Percentiles rank a stretch among this genome's conserved stretches.
Conservation (phyloP, 1,140 invertebrate species). For the Pseudomyrmex dendroicus region DNA sequence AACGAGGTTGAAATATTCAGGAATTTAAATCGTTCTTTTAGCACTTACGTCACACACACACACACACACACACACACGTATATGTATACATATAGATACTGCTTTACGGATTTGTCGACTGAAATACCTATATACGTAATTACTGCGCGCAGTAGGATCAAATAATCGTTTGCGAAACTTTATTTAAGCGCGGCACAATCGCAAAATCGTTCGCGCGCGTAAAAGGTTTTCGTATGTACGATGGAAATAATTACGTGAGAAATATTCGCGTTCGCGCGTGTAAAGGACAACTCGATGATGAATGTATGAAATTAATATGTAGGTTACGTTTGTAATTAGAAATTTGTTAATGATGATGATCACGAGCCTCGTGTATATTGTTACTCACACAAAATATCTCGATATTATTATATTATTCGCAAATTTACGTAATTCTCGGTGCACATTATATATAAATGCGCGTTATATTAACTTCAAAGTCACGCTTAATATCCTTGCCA, state of each 20-base stretch:
- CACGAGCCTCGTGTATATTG: background rate
- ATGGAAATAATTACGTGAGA: conserved; percentile 32
- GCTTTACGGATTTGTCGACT: background rate
- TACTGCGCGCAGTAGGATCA: too few species aligned
- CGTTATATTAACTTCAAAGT: conserved; percentile 31
- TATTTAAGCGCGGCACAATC: too few species aligned
- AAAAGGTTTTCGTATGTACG: conserved; percentile 19
- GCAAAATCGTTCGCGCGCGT: background rate
- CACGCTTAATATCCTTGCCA: conserved; percentile 29
- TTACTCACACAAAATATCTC: background rate
- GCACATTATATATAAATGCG: conserved; percentile 10
- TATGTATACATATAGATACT: background rate
- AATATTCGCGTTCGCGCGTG: background rate
- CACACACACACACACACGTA: background rate
- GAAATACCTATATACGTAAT: too few species aligned
- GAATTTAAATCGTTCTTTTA: conserved; percentile 27
- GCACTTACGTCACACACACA: background rate
- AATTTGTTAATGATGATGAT: conserved; percentile 22
- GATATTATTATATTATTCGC: conserved; percentile 5
- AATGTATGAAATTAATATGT: conserved; percentile 34
- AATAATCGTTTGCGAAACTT: too few species aligned
- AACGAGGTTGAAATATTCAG: background rate
- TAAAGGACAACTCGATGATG: background rate
- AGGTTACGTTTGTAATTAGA: conserved; percentile 15
- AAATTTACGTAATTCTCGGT: conserved; percentile 13